Base-by-base conservation (phyloP, 1,140 invertebrate genomes). In the Hylyphantes graminicola region DNA sequence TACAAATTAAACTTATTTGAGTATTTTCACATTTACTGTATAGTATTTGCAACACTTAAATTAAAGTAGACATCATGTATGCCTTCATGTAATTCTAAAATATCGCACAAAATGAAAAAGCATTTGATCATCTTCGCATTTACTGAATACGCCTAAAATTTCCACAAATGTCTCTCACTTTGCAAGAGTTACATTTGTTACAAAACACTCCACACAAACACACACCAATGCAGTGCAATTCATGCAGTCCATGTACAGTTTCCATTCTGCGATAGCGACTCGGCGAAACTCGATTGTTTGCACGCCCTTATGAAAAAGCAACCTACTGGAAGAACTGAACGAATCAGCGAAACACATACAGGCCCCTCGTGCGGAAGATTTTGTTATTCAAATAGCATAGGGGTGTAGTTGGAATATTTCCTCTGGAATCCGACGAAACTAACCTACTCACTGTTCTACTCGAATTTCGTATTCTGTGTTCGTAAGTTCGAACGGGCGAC, bases 301-400 rank as follows among this genome's bases (percentile, higher is more conserved):
- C 74, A 53, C 59, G 13, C 55, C 74, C 74, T 59, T 64, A 76
- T 76, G 74, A 50, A 76, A 76, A 76, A 76, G 59, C 57, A 76
- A 63, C 74, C 48, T 15, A 64, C 11, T 61, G 19, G 48, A n/a
- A 63, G 59, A 61, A 76, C 57, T n/a, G 48, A 48, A 19, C 53
- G 74, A 76, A 76, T 64, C 74, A 76, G 59, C 74, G 59, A 59
- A 74, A 74, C 72, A 13, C 12, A 48, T 19, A 3, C 15, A 4
- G 15, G 0, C 5, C 9, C 11, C 48, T 57, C 9, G 48, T 17
- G 51, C 19, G 51, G 63, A 19, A 61, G 76, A 78, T 67, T 78
- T 67, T 67, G 76, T 78, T 78, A 78, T 78, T 78, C 76, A 78
- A 67, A 78, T 78, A 15, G 59, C 12, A 76, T 76, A 48, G 53